A percentile compares a stretch with the other conserved stretches of the same genome.
Conservation (phyloP, 2,113 vertebrate genomes). For the Pseudorhombus dupliciocellatus region DNA sequence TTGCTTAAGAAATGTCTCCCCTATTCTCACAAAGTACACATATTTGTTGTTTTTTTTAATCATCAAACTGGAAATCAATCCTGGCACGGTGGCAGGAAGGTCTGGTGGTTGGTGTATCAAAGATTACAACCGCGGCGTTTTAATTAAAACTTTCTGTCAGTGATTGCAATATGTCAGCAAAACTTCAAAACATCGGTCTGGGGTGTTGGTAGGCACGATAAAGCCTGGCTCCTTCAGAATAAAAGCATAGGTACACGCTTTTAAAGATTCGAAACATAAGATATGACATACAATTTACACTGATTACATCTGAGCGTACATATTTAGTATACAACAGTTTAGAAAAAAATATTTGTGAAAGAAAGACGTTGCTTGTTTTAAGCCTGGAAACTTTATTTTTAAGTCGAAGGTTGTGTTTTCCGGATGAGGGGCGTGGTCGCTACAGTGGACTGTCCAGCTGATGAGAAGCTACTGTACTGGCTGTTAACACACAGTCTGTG, state of each 20-base stretch:
- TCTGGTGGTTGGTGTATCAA: neutral
- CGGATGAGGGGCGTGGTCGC: slow-evolving; percentile 19
- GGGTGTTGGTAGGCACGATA: no score
- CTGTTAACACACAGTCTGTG: no score
- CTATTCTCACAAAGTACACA: slow-evolving; percentile 4
- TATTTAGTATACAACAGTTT: no score
- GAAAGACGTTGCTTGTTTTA: no score
- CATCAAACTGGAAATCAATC: neutral
- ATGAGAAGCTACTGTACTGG: no score
- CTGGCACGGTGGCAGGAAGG: neutral
- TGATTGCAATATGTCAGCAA: neutral
- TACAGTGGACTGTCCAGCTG: neutral
- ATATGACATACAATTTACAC: no score
- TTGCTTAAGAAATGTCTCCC: neutral
- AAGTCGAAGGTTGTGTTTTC: neutral
- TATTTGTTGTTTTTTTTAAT: neutral
- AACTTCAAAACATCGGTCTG: no score
- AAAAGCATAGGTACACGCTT: no score
- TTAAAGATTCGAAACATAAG: no score
- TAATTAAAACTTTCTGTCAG: neutral
- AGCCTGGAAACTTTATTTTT: slow-evolving; percentile 41
- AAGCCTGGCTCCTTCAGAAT: no score
- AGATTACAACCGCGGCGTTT: neutral
- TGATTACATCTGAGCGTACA: no score
- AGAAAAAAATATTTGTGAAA: no score